A percentile compares a stretch with the other conserved stretches of the same genome.
phyloP scores from a whole-genome alignment of 2,888 invertebrate species.

The Metacarcinus magister region DNA sequence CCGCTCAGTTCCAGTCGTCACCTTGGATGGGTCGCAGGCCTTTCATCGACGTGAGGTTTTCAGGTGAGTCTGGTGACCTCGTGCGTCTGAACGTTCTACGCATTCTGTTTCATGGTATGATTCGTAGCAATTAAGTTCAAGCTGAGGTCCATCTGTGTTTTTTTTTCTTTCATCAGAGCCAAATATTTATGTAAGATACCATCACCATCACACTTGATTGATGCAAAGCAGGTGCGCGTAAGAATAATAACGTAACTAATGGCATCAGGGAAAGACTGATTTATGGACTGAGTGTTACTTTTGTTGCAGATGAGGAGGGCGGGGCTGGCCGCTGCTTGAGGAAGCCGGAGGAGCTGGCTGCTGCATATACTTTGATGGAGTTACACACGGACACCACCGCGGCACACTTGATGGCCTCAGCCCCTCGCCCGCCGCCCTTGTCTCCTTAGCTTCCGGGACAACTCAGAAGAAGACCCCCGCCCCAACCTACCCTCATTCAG shows the following conservation, averaged over 20 bases:
- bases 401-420: slow-evolving; percentile 58
- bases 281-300: not conserved
- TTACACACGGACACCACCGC: slow-evolving; percentile 58
- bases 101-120: not conserved
- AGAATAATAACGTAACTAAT: not conserved
- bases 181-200: not conserved
- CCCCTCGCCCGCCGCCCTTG: not conserved
- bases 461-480: not conserved
- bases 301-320: slow-evolving; percentile 67
- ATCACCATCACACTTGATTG: not conserved
- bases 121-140: not conserved
- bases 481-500: not conserved
- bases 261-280: not conserved
- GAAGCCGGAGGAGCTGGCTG: slow-evolving; percentile 77
- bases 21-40: slow-evolving; percentile 14
- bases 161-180: not conserved
- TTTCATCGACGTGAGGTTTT: slow-evolving; percentile 19
- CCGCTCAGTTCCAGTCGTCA: slow-evolving; percentile 38
- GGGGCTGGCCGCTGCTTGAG: not conserved
- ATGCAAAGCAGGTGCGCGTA: not conserved
- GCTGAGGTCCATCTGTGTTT: not conserved
- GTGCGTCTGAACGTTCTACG: not conserved
- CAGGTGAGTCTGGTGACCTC: slow-evolving; percentile 46
- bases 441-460: not conserved
- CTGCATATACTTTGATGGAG: slow-evolving; percentile 79